Conservation (phyloP, 2,888 invertebrate species). For the Ypsolopha sequella region DNA sequence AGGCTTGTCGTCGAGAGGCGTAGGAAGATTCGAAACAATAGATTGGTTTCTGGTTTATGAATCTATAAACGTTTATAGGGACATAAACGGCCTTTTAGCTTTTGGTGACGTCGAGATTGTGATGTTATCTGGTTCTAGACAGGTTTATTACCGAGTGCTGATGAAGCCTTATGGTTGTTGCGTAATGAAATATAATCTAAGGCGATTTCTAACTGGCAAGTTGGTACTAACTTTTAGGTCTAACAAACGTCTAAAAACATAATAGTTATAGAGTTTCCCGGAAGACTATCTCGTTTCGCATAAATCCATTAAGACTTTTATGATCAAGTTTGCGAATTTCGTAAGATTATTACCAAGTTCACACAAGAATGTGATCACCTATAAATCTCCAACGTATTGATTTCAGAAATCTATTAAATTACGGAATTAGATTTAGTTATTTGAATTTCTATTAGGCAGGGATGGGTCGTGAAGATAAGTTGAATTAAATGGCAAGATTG, state of each 20-base stretch:
- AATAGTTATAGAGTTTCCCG: too few relatives aligned
- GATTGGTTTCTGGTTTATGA: slow-evolving; percentile 63
- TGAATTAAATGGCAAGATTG: not conserved
- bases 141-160: slow-evolving; percentile 53
- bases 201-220: not conserved
- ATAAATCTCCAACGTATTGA: too few relatives aligned
- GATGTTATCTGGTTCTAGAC: slow-evolving; percentile 52
- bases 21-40: slow-evolving; percentile 61
- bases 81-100: slow-evolving; percentile 63
- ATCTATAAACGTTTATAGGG: slow-evolving; percentile 67
- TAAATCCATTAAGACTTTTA: too few relatives aligned
- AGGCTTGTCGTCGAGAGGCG: slow-evolving; percentile 57
- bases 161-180: slow-evolving; percentile 37
- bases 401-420: not conserved
- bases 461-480: not conserved
- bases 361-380: too few relatives aligned
- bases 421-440: not conserved
- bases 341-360: too few relatives aligned
- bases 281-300: too few relatives aligned
- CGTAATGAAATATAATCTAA: slow-evolving; percentile 16
- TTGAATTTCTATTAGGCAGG: not conserved
- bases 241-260: too few relatives aligned
- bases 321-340: too few relatives aligned
- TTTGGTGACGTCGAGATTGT: slow-evolving; percentile 50
- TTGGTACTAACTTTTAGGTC: not conserved